Evolutionary conservation across 2,888 invertebrate genomes (phyloP).

Genomic region (Mimas tiliae): DNA sequence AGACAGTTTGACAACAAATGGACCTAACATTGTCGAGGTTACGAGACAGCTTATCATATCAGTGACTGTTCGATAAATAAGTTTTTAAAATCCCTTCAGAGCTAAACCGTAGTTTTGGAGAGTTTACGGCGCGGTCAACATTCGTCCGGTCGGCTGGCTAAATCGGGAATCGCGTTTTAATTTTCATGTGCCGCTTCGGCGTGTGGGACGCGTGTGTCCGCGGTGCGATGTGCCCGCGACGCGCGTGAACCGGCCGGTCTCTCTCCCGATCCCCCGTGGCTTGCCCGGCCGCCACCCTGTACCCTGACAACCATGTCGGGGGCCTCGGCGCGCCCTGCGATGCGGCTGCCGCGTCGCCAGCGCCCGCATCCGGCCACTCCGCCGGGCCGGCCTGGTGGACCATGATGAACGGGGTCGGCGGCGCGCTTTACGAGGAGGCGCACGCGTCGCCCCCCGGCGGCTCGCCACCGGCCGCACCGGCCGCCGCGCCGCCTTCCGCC

Average conservation of each 20-base stretch:
- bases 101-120: conserved; percentile 42
- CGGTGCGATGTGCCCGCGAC: conserved; percentile 83
- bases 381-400: conserved; percentile 94
- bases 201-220: conserved; percentile 78
- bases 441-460: conserved; percentile 85
- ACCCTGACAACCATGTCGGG: conserved; percentile 90
- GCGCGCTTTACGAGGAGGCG: conserved; percentile 91
- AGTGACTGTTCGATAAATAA: conserved; percentile 63
- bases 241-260: conserved; percentile 80
- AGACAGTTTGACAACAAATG: conserved; percentile 42
- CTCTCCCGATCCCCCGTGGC: conserved; percentile 88
- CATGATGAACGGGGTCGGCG: conserved; percentile 92
- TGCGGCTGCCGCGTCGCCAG: conserved; percentile 88
- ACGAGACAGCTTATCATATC: conserved; percentile 59
- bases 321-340: conserved; percentile 88
- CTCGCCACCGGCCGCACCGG: conserved; percentile 88
- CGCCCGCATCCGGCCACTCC: conserved; percentile 93
- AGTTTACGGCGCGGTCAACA: conserved; percentile 61
- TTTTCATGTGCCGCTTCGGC: conserved; percentile 81
- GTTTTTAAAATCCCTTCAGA: conserved; percentile 19
- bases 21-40: conserved; percentile 51
- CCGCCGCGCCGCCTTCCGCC: conserved; percentile 86
- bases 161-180: conserved; percentile 82
- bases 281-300: conserved; percentile 93
- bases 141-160: conserved; percentile 76